Base-by-base conservation (phyloP, 2,113 vertebrate species). In the Telmatochromis sp. region DNA sequence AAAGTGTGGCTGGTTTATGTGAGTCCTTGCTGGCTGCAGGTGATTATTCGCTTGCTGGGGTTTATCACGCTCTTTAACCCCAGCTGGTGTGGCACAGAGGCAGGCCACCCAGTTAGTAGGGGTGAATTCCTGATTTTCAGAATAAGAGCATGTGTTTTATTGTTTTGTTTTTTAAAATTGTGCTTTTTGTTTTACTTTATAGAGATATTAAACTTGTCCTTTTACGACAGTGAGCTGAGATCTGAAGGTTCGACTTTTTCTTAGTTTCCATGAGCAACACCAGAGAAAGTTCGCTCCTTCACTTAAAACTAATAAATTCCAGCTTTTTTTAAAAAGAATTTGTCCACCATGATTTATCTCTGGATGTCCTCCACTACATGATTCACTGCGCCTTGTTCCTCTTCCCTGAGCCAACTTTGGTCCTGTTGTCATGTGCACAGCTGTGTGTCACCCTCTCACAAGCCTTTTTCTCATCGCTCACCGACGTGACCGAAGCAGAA, bases 361-460 rank as follows among this genome's bases (percentile, higher is more conserved):
- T 4, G 50, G 23, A 50, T 47, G 63, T 68, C 57, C 7, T 78
- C 65, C 78, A 26, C 60, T 35, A 21, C 26, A 54, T 91, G 91
- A 93, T 58, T 92, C 92, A 93, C 42, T 13, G 7, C 1, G 17
- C 37, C 54, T 88, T 2, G 57, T 90, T 93, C 92, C 89, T 89
- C 87, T 88, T 85, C 26, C 9, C 45, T 7, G 11, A 81, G 75
- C 80, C 68, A 51, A 33, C 51, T 90, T 92, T 78, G 84, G 83
- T 28, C 47, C 79, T 86, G 86, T 78, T 84, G 90, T 90, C 93
- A 89, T 91, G 82, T 91, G 88, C 84, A 80, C 86, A 42, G 73
- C 45, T 4, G 58, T 87, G 94, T 91, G 91, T 93, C 89, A 87
- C 86, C 63, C 68, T 84, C 91, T 90, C 93, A 92, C 91, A 93